Conservation (phyloP, 2,797 vertebrate genomes). For the Trachops cirrhosus region DNA sequence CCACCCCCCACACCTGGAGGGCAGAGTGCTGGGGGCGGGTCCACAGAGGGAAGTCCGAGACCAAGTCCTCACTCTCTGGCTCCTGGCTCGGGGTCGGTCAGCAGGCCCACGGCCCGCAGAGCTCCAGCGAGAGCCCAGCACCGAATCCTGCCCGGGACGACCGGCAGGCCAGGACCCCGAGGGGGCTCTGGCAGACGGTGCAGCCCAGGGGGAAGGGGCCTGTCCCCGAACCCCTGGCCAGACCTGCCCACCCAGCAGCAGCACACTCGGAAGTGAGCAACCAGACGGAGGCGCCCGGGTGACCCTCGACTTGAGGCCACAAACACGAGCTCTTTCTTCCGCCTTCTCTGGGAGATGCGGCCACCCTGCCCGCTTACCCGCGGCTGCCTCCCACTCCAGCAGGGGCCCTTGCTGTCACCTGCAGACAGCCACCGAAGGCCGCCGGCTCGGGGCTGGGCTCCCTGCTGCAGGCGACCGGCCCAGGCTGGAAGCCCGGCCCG, state of each 20-base stretch:
- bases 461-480: neutral
- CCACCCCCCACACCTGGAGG: too few relatives aligned
- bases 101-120: rapidly evolving
- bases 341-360: neutral
- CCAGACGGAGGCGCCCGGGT: rapidly evolving
- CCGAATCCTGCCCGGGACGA: rapidly evolving
- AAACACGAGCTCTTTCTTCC: rapidly evolving
- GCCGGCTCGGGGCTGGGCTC: rapidly evolving
- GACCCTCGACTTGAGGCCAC: too few relatives aligned
- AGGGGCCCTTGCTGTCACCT: too few relatives aligned
- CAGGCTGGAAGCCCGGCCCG: neutral
- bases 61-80: rapidly evolving
- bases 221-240: rapidly evolving
- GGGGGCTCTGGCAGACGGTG: rapidly evolving
- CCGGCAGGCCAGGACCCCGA: neutral
- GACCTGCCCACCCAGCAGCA: neutral
- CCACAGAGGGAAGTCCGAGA: neutral
- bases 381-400: too few relatives aligned
- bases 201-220: too few relatives aligned
- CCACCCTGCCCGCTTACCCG: too few relatives aligned
- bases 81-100: neutral
- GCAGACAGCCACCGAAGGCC: neutral
- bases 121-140: rapidly evolving
- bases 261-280: rapidly evolving
- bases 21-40: neutral